Evolutionary conservation across 2,113 vertebrate genomes (phyloP), one percentile per base, ranked within the genome.

Genomic region (Bothrops jararaca): DNA sequence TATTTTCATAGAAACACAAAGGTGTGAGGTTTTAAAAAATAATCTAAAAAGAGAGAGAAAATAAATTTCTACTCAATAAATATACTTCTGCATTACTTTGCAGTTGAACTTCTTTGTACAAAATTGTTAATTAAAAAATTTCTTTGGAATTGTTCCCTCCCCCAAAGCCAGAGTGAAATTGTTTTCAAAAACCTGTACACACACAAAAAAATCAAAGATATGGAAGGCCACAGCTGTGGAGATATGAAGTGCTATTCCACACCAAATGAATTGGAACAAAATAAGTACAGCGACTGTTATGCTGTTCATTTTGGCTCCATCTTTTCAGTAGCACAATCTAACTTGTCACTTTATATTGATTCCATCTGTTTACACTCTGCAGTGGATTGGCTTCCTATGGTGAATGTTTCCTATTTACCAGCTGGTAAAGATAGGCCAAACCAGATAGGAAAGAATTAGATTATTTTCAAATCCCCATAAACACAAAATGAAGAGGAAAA

Each of bases 371-470:
- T 98, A 97, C 97, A 97, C 98, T 97, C 98, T 97, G 96, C 97
- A 96, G 98, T 97, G 97, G 95, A 97, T 96, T 98, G 98, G 97
- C 97, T 97, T 97, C 97, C 98, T 95, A 97, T 97, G 95, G 98
- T 95, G 97, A 98, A 98, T 97, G 97, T 97, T 98, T 98, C 98
- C 98, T 98, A 98, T 98, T 98, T 98, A 98, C 98, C 98, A 98
- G 98, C 98, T 98, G 98, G 98, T 97, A 97, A 97, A 97, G 97
- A 97, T 95, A 97, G 95, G 96, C 97, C 97, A 98, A 98, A 98
- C 95, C 97, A 97, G 97, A 98, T 97, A 97, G 97, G 97, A 97
- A 98, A 98, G 97, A 97, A 98, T 98, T 97, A 97, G 97, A 96
- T 97, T 95, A 89, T 97, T 96, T 97, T 98, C 97, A 97, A 96